Base-by-base conservation (phyloP, 2,888 invertebrate genomes). In the Frankliniella fusca region DNA sequence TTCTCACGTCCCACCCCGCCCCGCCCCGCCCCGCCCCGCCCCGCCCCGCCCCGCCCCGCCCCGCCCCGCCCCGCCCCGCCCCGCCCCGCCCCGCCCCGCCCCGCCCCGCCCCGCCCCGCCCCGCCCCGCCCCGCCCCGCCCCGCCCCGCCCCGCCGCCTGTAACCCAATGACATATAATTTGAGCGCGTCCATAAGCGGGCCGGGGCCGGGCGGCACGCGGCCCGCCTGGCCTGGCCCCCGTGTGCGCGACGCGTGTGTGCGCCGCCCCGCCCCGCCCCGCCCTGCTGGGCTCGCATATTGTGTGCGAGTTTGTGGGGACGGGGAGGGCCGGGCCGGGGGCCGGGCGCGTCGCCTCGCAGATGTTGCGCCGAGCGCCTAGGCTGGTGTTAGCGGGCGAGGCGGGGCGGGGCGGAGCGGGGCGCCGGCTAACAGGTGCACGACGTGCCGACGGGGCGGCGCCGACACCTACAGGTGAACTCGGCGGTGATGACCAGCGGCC, bases 141-240 rank as follows among this genome's bases (percentile, higher is more conserved):
- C n/a, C n/a, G n/a, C 54, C 15, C 54, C 20, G 54, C 54, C 54
- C 61, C 61, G 61, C 10, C 61, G 10, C 18, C 20, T 61, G 61
- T 61, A 61, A 61, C 61, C 61, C 61, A 61, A 61, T 61, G 61
- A 61, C 61, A 61, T 61, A n/a, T 61, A 61, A 61, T 61, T 61
- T 61, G 20, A 61, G 61, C 61, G n/a, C 61, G 20, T 61, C 61
- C n/a, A 61, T 20, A 61, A 61, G 61, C 18, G n/a, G 61, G n/a
- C 7, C 18, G 18, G 38, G 38, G 3, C 54, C 54, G 54, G 54
- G 54, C 54, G 61, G 61, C 38, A 38, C 61, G 54, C 61, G 61
- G 61, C n/a, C 61, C 61, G 38, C 38, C 38, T 38, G 38, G 38
- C 38, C 38, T 38, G 38, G 38, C 38, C 5, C 38, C 38, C 38